These are phyloP conservation scores for Alloscopus bannaensis DNA, from an alignment of 2,888 invertebrate species.

Conservation along the genomic window DNA sequence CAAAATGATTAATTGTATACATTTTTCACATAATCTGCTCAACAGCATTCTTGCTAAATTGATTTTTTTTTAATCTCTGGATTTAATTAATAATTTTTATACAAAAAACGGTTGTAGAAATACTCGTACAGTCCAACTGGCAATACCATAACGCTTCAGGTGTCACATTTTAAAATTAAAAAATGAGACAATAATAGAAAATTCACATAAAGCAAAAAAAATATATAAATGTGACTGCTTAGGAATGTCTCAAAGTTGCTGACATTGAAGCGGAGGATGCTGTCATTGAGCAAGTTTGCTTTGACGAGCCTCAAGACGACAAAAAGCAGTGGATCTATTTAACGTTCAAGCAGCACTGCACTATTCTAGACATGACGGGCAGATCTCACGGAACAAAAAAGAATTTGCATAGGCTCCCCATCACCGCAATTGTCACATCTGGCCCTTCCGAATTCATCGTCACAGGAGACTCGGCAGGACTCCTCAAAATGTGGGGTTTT, in stretches of 20 bases:
- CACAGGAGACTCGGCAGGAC: slow-evolving; percentile 72
- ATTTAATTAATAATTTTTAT: slow-evolving; percentile 50
- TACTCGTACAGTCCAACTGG: slow-evolving; percentile 70
- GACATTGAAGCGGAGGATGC: slow-evolving; percentile 70
- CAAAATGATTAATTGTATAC: slow-evolving; percentile 31
- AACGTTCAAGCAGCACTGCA: slow-evolving; percentile 68
- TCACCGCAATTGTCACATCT: slow-evolving; percentile 68
- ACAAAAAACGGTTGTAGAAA: slow-evolving; percentile 66
- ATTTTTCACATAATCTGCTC: not conserved
- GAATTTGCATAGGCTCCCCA: slow-evolving; percentile 67
- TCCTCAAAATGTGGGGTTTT: slow-evolving; percentile 71
- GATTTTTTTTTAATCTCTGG: slow-evolving; percentile 36
- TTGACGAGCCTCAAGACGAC: slow-evolving; percentile 71
- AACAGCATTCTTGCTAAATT: not conserved
- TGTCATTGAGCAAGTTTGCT: slow-evolving; percentile 67
- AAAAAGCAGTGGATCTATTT: slow-evolving; percentile 73
- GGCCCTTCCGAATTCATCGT: slow-evolving; percentile 72
- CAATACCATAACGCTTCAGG: slow-evolving; percentile 70
- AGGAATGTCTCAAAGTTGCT: slow-evolving; percentile 69
- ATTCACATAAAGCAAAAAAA: not conserved
- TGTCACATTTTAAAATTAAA: not conserved
- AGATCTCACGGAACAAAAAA: slow-evolving; percentile 71
- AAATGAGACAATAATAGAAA: not conserved
- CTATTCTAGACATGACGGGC: slow-evolving; percentile 70
- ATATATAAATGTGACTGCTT: not conserved